Evolutionary conservation across 1,140 invertebrate genomes (phyloP).

Genomic region (Zeugodacus cucurbitae): DNA sequence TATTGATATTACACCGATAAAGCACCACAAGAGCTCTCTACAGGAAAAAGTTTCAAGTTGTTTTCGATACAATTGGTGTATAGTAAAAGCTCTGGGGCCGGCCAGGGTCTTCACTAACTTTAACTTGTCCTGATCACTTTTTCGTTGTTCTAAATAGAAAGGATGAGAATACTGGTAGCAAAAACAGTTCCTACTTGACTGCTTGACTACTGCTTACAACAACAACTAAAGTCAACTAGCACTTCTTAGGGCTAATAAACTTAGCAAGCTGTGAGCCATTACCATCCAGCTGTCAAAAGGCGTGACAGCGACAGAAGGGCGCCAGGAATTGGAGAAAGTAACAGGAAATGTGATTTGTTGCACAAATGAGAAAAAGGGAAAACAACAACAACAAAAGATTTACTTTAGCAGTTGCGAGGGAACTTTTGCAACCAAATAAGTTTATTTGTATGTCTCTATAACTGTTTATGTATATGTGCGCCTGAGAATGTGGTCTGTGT

Average conservation of each 20-base stretch:
- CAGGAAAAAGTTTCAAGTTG: no score
- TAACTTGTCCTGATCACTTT: no score
- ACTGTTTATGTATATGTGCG: background rate
- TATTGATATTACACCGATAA: no score
- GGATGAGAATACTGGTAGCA: no score
- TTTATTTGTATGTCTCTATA: background rate
- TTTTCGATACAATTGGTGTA: no score
- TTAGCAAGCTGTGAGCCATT: background rate
- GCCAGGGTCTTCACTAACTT: no score
- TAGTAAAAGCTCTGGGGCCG: no score
- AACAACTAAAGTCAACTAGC: background rate
- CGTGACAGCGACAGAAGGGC: background rate
- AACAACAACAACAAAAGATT: background rate
- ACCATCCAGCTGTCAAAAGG: constrained; percentile 15
- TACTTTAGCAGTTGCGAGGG: background rate
- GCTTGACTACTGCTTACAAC: no score
- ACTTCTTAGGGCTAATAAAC: background rate
- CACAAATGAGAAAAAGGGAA: background rate
- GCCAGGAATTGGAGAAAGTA: constrained; percentile 8
- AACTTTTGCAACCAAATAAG: background rate
- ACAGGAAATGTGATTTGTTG: background rate
- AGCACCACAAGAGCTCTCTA: no score
- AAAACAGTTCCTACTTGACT: no score
- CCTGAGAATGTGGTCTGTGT: background rate
- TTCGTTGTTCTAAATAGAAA: no score